These are phyloP conservation scores for Cygnus buccinator DNA, from an alignment of 2,113 vertebrate genomes.

Conservation along the genomic window DNA sequence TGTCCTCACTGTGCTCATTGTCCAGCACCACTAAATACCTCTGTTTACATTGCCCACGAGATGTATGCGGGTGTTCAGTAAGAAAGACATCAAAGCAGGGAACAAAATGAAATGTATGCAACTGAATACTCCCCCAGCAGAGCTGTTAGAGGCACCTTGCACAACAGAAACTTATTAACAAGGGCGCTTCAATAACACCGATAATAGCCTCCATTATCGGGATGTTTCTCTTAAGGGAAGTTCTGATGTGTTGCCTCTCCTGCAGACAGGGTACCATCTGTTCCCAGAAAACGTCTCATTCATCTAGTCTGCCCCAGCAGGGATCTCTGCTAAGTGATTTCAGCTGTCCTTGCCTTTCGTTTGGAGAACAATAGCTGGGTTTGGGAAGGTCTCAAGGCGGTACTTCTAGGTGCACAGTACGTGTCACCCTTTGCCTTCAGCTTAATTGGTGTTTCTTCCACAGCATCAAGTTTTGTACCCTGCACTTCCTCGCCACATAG, in stretches of 20 bases:
- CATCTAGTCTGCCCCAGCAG: constrained; percentile 32
- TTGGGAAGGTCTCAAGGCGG: neutral
- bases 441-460: neutral
- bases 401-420: neutral
- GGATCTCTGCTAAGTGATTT: constrained; percentile 37
- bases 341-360: constrained; percentile 49
- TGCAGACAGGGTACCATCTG: constrained; percentile 72
- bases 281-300: constrained; percentile 64
- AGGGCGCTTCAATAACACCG: constrained; percentile 39
- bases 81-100: neutral
- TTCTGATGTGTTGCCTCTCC: constrained; percentile 34
- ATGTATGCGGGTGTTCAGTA: accelerated
- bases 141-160: neutral
- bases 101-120: neutral
- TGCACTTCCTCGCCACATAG: neutral
- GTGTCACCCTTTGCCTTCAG: neutral
- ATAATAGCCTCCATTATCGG: constrained; percentile 43
- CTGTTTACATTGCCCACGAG: neutral
- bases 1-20: neutral
- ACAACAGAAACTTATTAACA: constrained; percentile 36
- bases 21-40: neutral
- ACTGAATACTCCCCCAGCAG: neutral
- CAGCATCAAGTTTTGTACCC: neutral
- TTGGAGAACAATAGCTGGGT: constrained; percentile 58
- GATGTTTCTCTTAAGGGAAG: constrained; percentile 48